Conservation (phyloP, 1,140 invertebrate species). For the Drosophila lowei region DNA sequence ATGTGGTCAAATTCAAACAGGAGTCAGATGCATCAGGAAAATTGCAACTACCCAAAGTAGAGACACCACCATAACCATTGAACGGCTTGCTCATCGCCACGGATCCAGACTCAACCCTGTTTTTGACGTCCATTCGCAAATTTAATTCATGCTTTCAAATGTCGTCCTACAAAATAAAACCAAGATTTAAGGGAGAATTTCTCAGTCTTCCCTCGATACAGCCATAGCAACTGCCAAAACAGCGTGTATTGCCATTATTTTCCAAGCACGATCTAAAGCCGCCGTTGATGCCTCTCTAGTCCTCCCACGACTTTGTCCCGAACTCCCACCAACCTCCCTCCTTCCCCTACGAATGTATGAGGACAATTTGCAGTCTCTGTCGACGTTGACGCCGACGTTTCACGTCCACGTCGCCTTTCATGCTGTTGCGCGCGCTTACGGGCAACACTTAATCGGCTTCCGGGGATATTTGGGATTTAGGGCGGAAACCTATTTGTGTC, state of each 20-base stretch:
- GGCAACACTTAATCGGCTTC: conserved; percentile 81
- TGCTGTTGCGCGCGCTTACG: conserved; percentile 76
- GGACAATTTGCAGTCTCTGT: conserved; percentile 66
- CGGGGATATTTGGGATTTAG: conserved; percentile 80
- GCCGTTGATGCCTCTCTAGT: conserved; percentile 24
- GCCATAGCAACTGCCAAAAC: conserved; percentile 58
- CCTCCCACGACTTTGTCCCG: not conserved
- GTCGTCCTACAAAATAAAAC: no score
- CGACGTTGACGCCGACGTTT: conserved; percentile 9
- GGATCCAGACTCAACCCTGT: no score
- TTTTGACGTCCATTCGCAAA: no score
- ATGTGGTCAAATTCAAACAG: no score
- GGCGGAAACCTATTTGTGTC: conserved; percentile 81
- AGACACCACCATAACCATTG: no score
- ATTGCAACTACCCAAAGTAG: no score
- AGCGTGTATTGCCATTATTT: conserved; percentile 78
- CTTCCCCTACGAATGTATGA: conserved; percentile 21
- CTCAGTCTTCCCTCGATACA: conserved; percentile 13
- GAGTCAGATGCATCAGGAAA: no score
- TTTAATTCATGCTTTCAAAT: no score
- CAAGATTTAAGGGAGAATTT: not conserved
- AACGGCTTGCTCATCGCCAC: no score
- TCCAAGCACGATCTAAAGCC: conserved; percentile 39
- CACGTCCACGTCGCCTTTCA: conserved; percentile 46
- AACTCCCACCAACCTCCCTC: not conserved